A percentile compares a stretch with the other conserved stretches of the same genome.
Evolutionary conservation across 2,113 vertebrate species (phyloP).

Genomic region (Malurus melanocephalus): DNA sequence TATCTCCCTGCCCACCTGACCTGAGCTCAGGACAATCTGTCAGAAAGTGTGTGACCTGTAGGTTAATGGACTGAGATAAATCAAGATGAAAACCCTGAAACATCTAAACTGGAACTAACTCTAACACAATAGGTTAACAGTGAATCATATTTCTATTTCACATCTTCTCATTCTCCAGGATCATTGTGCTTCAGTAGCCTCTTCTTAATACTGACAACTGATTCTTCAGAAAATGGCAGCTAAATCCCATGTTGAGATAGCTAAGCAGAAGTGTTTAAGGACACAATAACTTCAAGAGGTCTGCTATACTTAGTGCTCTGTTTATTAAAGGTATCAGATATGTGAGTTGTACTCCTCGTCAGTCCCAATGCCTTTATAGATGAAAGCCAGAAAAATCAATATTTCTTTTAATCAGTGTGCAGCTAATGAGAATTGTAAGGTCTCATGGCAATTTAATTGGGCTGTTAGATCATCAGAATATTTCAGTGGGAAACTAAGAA

Average conservation of each 20-base stretch:
- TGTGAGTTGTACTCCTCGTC: accelerated
- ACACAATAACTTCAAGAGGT: background rate
- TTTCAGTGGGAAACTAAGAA: background rate
- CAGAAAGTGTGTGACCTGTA: background rate
- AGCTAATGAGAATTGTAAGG: background rate
- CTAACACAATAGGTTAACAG: background rate
- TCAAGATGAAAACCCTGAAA: background rate
- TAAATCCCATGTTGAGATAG: background rate
- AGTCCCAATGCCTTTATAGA: background rate
- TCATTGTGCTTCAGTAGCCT: background rate
- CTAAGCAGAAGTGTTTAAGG: background rate
- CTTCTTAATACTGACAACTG: background rate
- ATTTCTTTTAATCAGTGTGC: background rate
- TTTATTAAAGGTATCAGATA: background rate
- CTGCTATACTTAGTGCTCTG: background rate
- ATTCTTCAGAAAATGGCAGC: background rate
- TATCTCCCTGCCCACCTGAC: background rate
- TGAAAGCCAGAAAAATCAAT: background rate
- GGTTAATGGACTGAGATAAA: background rate
- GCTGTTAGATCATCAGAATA: background rate
- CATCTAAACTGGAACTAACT: background rate
- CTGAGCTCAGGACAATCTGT: background rate
- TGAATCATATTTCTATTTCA: background rate
- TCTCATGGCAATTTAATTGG: background rate
- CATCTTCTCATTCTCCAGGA: background rate